phyloP scores from a whole-genome alignment of 2,888 invertebrate genomes.

The Chironomus tentans region DNA sequence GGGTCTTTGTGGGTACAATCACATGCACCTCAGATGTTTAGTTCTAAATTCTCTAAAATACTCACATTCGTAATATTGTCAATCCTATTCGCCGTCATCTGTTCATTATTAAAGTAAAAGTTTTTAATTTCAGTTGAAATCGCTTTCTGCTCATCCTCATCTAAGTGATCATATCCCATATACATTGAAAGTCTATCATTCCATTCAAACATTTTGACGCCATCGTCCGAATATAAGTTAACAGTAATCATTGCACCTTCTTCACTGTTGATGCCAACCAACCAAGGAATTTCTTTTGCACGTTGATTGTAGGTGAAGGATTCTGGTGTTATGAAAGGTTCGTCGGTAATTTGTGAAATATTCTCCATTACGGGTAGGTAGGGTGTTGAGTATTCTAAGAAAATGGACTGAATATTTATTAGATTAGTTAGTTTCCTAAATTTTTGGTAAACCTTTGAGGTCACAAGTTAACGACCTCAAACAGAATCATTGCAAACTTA shows the following conservation, averaged over 20 bases:
- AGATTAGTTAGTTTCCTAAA: too few species aligned
- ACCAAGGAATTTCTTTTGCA: constrained; percentile 50
- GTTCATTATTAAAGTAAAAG: constrained; percentile 49
- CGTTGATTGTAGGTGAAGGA: constrained; percentile 45
- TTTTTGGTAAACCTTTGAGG: too few species aligned
- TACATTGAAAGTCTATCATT: background rate
- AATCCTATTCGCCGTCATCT: constrained; percentile 38
- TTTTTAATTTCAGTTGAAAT: constrained; percentile 47
- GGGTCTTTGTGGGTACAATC: too few species aligned
- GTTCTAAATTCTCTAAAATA: too few species aligned
- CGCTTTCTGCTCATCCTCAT: constrained; percentile 38
- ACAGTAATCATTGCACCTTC: constrained; percentile 50
- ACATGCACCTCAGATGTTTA: too few species aligned
- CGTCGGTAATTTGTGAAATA: constrained; percentile 46
- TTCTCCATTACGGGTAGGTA: constrained; percentile 66
- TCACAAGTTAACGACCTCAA: too few species aligned
- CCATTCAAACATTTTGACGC: background rate
- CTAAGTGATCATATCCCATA: constrained; percentile 46
- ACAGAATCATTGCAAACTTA: background rate
- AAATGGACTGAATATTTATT: background rate
- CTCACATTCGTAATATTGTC: constrained; percentile 47
- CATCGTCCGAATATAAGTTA: background rate
- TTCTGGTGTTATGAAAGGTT: constrained; percentile 55
- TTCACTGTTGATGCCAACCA: constrained; percentile 62
- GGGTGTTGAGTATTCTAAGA: constrained; percentile 38